Base-by-base conservation (phyloP, 2,797 vertebrate genomes). In the Pelodytes ibericus region DNA sequence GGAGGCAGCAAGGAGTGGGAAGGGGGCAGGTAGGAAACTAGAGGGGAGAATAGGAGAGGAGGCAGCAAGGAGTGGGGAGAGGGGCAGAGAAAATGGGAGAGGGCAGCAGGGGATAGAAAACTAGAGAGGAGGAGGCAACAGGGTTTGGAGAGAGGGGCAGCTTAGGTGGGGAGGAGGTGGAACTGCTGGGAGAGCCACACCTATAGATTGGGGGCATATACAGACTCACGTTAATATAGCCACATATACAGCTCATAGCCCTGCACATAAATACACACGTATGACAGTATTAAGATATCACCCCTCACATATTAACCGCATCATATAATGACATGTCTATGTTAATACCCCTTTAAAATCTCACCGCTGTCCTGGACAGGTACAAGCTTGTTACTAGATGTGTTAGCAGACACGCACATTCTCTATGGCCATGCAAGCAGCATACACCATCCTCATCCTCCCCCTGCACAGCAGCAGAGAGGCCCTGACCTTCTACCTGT, bases 401-500 rank as follows among this genome's bases (percentile, higher is more conserved):
- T 24, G 20, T 39, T 63, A 25, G n/a, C 47, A 16, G 13, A 31
- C 59, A 49, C 44, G 15, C 25, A 53, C 41, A 20, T 75, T 83
- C 81, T 84, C 56, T 81, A 94, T 94, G 92, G 92, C 91, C 74
- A 85, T 84, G 78, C 87, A 64, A 39, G 77, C 71, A 71, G 89
- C 91, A 80, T 95, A 95, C 83, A 92, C 89, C 5, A 89, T 94
- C 83, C 90, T 93, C 41, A 88, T 94, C 82, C 82, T 93, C 74
- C 94, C 94, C 0, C 87, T 94, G 59, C 89, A 80, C 86, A 93
- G 81, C 71, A 88, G 90, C 75, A 86, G 86, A 85, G 92, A 94
- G 30, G 91, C 91, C 0, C 84, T 93, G 29, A 89, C 82, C 74
- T 92, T 91, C 89, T 93, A 91, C 83, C 81, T 92, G 82, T 92